Base-by-base conservation (phyloP, 2,797 vertebrate genomes). In the Rousettus madagascariensis region DNA sequence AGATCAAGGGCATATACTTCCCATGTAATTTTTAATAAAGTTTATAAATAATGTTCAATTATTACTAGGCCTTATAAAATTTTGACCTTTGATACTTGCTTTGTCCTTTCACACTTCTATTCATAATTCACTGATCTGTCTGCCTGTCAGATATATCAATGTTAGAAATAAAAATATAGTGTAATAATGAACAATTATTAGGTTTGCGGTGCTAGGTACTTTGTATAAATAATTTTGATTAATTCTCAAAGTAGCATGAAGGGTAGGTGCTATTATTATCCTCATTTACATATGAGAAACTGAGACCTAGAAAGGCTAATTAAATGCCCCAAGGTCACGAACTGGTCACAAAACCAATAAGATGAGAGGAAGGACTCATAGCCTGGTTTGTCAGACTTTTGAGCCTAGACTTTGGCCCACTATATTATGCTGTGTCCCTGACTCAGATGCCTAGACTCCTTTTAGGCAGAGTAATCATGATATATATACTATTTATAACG, bases 11-110 rank as follows among this genome's bases (percentile, higher is more conserved):
- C 26, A 59, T 51, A 7, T 33, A 75, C 65, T 74, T 93, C 17
- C 22, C 51, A 74, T 68, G 68, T 89, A 93, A 77, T 86, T 82
- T 96, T 92, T 11, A 33, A 43, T 82, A 9, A 57, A 15, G 46
- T 79, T 79, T 95, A 75, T 63, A 92, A 66, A 66, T 87, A 68
- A n/a, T 55, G 0, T 83, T 92, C 33, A 84, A 53, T 92, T 93
- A 79, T 79, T 78, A 87, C 55, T 75, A 94, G 24, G 19, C 8
- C 2, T 65, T 36, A 55, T 89, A 66, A 53, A 57, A 82, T 72
- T 91, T 94, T 94, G 36, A 65, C 36, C 28, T 72, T 83, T 94
- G 78, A 46, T 68, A 75, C 78, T 87, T 96, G 8, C 33, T 86
- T 86, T 87, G 20, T 8, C 24, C 10, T 86, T 90, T 49, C 13